These are phyloP conservation scores for Sardina pilchardus DNA, from an alignment of 2,113 vertebrate species.

Conservation along the genomic window DNA sequence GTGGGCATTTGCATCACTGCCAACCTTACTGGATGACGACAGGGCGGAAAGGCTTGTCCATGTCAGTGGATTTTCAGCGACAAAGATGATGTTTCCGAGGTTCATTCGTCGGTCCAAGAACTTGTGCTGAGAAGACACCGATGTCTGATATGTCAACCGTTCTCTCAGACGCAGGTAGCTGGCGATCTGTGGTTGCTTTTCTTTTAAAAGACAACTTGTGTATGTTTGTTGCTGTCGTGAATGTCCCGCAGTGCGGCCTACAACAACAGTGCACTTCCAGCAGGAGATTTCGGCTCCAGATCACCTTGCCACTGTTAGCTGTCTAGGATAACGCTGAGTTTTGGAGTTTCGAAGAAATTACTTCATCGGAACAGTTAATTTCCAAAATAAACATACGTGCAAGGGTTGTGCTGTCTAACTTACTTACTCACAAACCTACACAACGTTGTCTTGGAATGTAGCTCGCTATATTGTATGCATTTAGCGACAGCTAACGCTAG, in stretches of 20 bases:
- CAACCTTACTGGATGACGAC: constrained; percentile 38
- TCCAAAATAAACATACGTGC: neutral
- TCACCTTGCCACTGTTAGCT: constrained; percentile 19
- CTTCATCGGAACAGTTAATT: neutral
- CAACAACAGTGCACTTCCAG: constrained; percentile 8
- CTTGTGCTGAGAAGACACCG: constrained; percentile 25
- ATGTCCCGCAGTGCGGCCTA: constrained; percentile 54
- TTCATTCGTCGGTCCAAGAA: constrained; percentile 20
- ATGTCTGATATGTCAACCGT: constrained; percentile 39
- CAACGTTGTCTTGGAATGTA: neutral
- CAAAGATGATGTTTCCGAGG: constrained; percentile 48
- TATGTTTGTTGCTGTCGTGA: constrained; percentile 12
- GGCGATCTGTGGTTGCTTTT: neutral
- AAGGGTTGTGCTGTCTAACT: neutral
- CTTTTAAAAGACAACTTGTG: neutral
- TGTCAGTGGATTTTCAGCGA: constrained; percentile 24
- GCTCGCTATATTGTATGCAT: neutral
- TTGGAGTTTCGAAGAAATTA: neutral
- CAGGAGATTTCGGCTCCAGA: neutral
- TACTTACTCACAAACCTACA: neutral
- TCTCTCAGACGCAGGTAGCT: constrained; percentile 44
- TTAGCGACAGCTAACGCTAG: neutral
- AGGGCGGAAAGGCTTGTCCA: constrained; percentile 28
- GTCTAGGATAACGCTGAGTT: neutral
- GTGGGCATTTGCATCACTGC: constrained; percentile 4